A percentile compares a stretch with the other conserved stretches of the same genome.
These are phyloP conservation scores for Pseudopleuronectes americanus DNA, from an alignment of 2,797 vertebrate genomes.

Conservation along the genomic window DNA sequence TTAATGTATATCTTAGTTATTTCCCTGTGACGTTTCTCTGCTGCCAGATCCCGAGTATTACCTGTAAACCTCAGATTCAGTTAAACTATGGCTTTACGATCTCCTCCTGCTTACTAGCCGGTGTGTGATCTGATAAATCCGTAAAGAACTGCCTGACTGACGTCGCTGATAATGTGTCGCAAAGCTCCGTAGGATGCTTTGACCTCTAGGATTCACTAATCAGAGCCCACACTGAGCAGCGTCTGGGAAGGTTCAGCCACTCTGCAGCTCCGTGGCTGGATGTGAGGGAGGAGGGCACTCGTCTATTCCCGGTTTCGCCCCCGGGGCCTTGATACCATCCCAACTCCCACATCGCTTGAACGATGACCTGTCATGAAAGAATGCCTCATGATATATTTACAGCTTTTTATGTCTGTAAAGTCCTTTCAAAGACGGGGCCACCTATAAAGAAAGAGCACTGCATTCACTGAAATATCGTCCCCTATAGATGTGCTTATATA, in stretches of 20 bases:
- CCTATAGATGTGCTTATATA: conserved; percentile 4
- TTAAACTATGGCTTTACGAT: background rate
- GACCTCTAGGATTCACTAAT: conserved; percentile 31
- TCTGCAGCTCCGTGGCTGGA: conserved; percentile 21
- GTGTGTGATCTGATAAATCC: conserved; percentile 14
- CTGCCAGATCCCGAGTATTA: conserved; percentile 2
- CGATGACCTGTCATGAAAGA: conserved; percentile 54
- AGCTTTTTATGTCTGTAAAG: conserved; percentile 22
- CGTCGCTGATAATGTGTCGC: conserved; percentile 38
- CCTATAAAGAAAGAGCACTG: conserved; percentile 19
- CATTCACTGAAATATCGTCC: conserved; percentile 2
- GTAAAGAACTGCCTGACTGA: background rate
- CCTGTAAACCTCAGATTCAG: background rate
- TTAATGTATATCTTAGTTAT: background rate
- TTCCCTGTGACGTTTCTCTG: conserved; percentile 4
- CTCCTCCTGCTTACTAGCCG: background rate
- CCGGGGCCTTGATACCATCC: conserved; percentile 7
- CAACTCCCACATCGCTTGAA: conserved; percentile 40
- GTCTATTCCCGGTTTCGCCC: too few species aligned
- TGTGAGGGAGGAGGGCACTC: conserved; percentile 41
- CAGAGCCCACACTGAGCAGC: conserved; percentile 2
- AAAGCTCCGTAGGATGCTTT: conserved; percentile 20
- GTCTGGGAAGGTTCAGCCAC: conserved; percentile 25
- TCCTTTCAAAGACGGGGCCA: conserved; percentile 3
- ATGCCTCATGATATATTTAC: conserved; percentile 42